Conservation (phyloP, 1,140 invertebrate genomes). For the Sminthurinus signatus region DNA sequence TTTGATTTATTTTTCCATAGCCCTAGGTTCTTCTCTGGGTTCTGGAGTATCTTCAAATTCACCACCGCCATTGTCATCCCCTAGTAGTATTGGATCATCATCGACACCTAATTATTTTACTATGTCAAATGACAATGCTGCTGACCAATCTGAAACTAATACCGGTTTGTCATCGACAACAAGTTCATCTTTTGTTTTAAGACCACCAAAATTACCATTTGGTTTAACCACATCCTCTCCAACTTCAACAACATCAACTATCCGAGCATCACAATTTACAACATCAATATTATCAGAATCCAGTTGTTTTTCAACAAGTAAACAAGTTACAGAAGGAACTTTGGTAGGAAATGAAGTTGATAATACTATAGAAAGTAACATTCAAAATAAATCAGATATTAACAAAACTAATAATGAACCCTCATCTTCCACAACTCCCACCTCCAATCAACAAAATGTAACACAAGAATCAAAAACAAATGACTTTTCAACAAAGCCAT, state of each 20-base stretch:
- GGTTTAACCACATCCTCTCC: not conserved
- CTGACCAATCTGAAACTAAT: not conserved
- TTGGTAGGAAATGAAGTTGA: too few species aligned
- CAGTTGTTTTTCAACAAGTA: too few species aligned
- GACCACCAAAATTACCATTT: constrained; percentile 8
- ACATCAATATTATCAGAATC: too few species aligned
- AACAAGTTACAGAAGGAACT: too few species aligned
- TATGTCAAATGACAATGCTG: not conserved
- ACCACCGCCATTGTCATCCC: not conserved
- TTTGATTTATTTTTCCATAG: too few species aligned
- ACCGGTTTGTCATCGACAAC: not conserved
- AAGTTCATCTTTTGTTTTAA: constrained; percentile 2
- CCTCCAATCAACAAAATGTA: too few species aligned
- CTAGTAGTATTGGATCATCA: not conserved
- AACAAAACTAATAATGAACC: too few species aligned
- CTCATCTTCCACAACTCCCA: too few species aligned
- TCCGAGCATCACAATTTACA: not conserved
- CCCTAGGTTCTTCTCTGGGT: constrained; percentile 2
- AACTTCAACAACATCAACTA: not conserved
- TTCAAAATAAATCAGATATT: too few species aligned
- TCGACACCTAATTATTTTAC: constrained; percentile 4
- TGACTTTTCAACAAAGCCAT: too few species aligned
- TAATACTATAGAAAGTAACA: too few species aligned
- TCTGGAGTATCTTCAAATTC: not conserved
- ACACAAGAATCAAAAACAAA: too few species aligned